Percentiles rank a stretch among this genome's conserved stretches.
Conservation (phyloP, 2,113 vertebrate genomes). For the Ginglymostoma cirratum region DNA sequence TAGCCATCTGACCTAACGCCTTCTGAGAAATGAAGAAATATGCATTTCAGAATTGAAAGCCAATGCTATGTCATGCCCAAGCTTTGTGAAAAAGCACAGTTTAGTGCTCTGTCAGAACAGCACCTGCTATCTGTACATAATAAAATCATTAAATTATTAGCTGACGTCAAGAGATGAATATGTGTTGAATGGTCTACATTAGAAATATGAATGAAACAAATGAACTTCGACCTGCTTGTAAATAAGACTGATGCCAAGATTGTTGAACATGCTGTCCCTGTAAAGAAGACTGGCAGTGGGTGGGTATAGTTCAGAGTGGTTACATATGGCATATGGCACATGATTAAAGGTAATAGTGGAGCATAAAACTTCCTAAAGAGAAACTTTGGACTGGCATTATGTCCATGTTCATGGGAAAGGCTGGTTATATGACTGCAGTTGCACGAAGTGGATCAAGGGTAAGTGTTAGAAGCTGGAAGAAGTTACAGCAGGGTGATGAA, state of each 20-base stretch:
- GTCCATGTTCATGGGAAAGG: background rate
- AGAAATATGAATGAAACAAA: too few relatives aligned
- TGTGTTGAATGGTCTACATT: too few relatives aligned
- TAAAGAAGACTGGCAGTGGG: background rate
- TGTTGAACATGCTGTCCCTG: background rate
- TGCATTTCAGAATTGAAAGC: background rate
- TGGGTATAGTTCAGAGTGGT: background rate
- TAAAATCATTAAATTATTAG: too few relatives aligned
- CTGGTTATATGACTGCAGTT: background rate
- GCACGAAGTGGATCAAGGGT: too few relatives aligned
- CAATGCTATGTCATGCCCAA: background rate
- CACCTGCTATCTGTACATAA: too few relatives aligned
- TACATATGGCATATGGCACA: background rate
- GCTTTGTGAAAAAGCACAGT: background rate
- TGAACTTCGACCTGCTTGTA: too few relatives aligned
- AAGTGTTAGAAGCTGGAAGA: too few relatives aligned
- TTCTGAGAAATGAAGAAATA: background rate
- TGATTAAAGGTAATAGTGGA: background rate
- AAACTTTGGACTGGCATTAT: background rate
- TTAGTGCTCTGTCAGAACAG: too few relatives aligned
- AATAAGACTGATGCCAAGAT: too few relatives aligned
- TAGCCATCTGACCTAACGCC: too few relatives aligned
- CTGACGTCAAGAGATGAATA: too few relatives aligned
- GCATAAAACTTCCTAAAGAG: background rate
- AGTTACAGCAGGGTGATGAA: too few relatives aligned